Percentiles rank a stretch among this genome's conserved stretches.
phyloP scores from a whole-genome alignment of 2,888 invertebrate species.

The Aleiodes alternator region DNA sequence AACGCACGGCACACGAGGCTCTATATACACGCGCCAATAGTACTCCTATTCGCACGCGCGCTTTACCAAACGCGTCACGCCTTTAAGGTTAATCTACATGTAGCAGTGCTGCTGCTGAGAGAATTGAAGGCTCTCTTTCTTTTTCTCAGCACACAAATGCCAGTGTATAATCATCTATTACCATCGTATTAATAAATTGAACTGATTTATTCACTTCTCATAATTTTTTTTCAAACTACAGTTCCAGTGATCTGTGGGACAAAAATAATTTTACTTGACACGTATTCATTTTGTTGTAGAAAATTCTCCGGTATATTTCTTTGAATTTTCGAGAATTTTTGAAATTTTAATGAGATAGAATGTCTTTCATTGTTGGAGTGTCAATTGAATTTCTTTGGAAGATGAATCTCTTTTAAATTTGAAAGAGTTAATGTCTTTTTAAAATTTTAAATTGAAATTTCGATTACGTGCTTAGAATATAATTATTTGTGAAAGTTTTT shows the following conservation, averaged over 20 bases:
- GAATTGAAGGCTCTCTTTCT: slow-evolving; percentile 8
- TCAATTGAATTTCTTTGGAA: not conserved
- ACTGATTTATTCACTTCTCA: slow-evolving; percentile 7
- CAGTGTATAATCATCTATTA: slow-evolving; percentile 26
- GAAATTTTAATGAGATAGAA: slow-evolving; percentile 13
- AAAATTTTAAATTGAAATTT: slow-evolving; percentile 17
- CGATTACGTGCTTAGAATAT: slow-evolving; percentile 9
- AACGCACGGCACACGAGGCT: slow-evolving; percentile 40
- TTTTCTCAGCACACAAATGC: not conserved
- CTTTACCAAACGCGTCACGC: slow-evolving; percentile 13
- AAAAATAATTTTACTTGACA: not conserved
- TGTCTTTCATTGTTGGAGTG: not conserved
- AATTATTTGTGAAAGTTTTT: slow-evolving; percentile 1
- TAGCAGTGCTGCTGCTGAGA: not conserved
- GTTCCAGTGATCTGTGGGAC: not conserved
- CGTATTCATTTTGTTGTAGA: not conserved
- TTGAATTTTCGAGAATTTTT: slow-evolving; percentile 12
- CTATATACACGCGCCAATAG: slow-evolving; percentile 19
- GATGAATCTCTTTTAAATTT: slow-evolving; percentile 6
- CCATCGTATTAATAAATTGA: slow-evolving; percentile 28
- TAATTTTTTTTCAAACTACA: not conserved
- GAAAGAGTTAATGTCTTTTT: not conserved
- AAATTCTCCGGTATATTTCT: not conserved
- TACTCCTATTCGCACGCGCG: slow-evolving; percentile 23
- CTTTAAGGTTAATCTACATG: slow-evolving; percentile 32